Percentiles rank a stretch among this genome's conserved stretches.
These are phyloP conservation scores for Ceyx margarethae DNA, from an alignment of 2,113 vertebrate species.

Conservation along the genomic window DNA sequence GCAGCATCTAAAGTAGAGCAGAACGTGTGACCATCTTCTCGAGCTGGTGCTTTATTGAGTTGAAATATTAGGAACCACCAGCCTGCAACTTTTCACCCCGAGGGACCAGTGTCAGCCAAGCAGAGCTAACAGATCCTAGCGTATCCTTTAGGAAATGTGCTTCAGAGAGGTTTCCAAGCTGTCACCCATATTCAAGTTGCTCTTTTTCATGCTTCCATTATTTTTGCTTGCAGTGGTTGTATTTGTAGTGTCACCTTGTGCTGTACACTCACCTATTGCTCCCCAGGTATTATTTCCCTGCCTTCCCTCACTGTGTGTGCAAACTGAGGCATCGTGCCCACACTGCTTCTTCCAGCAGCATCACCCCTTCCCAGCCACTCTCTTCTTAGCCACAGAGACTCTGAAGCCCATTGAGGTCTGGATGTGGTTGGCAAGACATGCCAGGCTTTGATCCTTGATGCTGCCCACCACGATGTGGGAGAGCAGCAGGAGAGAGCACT, in stretches of 20 bases:
- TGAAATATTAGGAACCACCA: not conserved
- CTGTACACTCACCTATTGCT: accelerated
- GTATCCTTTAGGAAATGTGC: not conserved
- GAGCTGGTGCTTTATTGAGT: not conserved
- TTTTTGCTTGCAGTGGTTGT: not conserved
- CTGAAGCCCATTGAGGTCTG: not conserved
- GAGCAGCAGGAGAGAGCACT: not conserved
- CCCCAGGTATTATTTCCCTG: not conserved
- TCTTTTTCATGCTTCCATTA: not conserved
- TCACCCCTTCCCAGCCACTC: accelerated
- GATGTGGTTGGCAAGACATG: not conserved
- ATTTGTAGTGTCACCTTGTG: not conserved
- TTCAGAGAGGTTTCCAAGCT: not conserved
- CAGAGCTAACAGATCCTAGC: not conserved
- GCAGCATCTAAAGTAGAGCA: not conserved
- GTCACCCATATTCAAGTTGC: not conserved
- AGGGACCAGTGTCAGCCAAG: not conserved
- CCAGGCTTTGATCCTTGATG: not conserved
- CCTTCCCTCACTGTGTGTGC: not conserved
- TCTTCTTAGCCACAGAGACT: not conserved
- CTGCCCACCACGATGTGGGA: not conserved
- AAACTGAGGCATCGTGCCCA: accelerated
- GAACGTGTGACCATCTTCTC: not conserved
- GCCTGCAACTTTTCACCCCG: not conserved
- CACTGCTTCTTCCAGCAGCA: accelerated